phyloP scores from a whole-genome alignment of 2,797 vertebrate species.

The Gorsachius magnificus region DNA sequence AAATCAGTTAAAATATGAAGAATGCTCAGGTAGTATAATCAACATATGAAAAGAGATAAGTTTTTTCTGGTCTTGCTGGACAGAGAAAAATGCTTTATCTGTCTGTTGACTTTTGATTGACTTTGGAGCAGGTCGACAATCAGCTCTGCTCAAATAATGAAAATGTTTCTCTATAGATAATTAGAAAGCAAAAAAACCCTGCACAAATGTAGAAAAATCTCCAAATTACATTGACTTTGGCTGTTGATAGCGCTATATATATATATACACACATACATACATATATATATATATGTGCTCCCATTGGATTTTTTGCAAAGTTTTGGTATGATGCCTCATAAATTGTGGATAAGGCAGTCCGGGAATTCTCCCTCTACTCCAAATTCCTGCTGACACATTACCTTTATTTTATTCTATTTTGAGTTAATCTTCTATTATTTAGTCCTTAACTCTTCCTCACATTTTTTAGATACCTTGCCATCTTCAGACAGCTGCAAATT shows the following conservation, averaged over 20 bases:
- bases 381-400: not conserved
- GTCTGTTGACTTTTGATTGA: constrained; percentile 28
- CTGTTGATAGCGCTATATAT: not conserved
- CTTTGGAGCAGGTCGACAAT: not conserved
- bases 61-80: not conserved
- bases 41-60: not conserved
- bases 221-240: not conserved
- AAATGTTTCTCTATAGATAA: not conserved
- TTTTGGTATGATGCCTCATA: not conserved
- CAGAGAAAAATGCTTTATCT: not conserved
- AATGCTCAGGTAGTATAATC: not conserved
- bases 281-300: too few relatives aligned
- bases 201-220: not conserved
- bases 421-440: not conserved
- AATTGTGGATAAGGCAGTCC: not conserved
- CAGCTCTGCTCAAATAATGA: not conserved
- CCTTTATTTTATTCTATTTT: not conserved
- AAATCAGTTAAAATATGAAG: not conserved
- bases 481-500: not conserved
- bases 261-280: too few relatives aligned
- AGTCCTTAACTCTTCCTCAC: not conserved
- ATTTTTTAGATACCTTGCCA: not conserved
- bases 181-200: not conserved
- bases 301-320: not conserved
- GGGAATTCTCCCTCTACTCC: not conserved